Evolutionary conservation across 2,888 invertebrate species (phyloP).

Genomic region (Papilio gigon): DNA sequence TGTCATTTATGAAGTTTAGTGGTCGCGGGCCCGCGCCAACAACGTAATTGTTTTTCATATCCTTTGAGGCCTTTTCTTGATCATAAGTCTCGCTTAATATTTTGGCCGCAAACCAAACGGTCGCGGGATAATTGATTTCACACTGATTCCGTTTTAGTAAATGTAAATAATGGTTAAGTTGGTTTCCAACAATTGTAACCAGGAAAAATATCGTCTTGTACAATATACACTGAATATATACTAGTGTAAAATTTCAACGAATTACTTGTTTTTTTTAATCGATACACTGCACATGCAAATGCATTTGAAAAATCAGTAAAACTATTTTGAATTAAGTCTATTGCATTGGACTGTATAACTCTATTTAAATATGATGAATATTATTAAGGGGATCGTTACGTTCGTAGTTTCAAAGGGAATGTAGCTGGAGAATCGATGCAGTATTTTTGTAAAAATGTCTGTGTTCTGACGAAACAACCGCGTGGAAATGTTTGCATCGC

Average conservation of each 20-base stretch:
- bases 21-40: slow-evolving; percentile 10
- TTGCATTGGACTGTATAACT: not conserved
- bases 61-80: slow-evolving; percentile 27
- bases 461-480: slow-evolving; percentile 9
- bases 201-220: not conserved
- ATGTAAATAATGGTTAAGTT: slow-evolving; percentile 38
- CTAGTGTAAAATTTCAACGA: not conserved
- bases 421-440: slow-evolving; percentile 2
- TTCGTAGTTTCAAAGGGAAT: not conserved
- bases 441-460: slow-evolving; percentile 7
- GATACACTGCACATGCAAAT: too few relatives aligned
- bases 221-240: not conserved
- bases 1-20: not conserved
- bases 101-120: slow-evolving; percentile 47
- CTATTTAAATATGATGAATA: not conserved
- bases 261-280: not conserved
- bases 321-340: too few relatives aligned
- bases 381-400: too few relatives aligned
- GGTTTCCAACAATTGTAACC: slow-evolving; percentile 35
- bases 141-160: slow-evolving; percentile 43
- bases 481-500: slow-evolving; percentile 1
- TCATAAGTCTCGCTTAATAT: slow-evolving; percentile 47
- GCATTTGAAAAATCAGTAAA: too few relatives aligned
- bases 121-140: slow-evolving; percentile 47
- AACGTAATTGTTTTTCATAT: slow-evolving; percentile 28